Evolutionary conservation across 2,113 vertebrate genomes (phyloP).

Genomic region (Bostrychus sinensis): DNA sequence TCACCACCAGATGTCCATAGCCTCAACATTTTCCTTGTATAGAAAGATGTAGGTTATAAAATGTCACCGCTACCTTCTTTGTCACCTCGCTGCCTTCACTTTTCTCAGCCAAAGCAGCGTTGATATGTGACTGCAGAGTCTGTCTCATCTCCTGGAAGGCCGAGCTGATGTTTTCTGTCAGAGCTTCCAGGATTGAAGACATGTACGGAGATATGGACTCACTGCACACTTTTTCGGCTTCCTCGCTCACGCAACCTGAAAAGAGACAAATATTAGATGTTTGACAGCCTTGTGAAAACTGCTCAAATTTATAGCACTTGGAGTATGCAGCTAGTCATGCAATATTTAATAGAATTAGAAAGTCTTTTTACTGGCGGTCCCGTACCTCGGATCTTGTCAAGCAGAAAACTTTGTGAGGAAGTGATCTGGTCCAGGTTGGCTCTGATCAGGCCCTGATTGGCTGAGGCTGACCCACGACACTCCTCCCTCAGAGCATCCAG

Average conservation of each 20-base stretch:
- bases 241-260: constrained; percentile 81
- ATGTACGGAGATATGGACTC: constrained; percentile 87
- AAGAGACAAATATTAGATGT: constrained; percentile 9
- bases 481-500: constrained; percentile 83
- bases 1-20: not conserved
- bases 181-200: constrained; percentile 87
- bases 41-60: not conserved
- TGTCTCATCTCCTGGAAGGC: constrained; percentile 83
- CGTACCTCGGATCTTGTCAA: constrained; percentile 88
- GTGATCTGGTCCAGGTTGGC: constrained; percentile 92
- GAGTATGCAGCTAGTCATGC: no score
- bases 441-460: constrained; percentile 85
- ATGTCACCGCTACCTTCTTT: constrained; percentile 16
- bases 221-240: constrained; percentile 78
- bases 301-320: no score
- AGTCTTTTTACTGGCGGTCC: no score
- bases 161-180: constrained; percentile 85
- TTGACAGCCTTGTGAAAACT: not conserved
- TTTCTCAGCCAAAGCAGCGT: constrained; percentile 78
- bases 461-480: constrained; percentile 79
- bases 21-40: not conserved
- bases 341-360: no score
- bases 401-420: constrained; percentile 86
- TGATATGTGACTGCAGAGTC: constrained; percentile 84
- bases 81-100: constrained; percentile 71